Evolutionary conservation across 2,113 vertebrate genomes (phyloP), one percentile per base, ranked within the genome.

Genomic region (Gracilinanus agilis): DNA sequence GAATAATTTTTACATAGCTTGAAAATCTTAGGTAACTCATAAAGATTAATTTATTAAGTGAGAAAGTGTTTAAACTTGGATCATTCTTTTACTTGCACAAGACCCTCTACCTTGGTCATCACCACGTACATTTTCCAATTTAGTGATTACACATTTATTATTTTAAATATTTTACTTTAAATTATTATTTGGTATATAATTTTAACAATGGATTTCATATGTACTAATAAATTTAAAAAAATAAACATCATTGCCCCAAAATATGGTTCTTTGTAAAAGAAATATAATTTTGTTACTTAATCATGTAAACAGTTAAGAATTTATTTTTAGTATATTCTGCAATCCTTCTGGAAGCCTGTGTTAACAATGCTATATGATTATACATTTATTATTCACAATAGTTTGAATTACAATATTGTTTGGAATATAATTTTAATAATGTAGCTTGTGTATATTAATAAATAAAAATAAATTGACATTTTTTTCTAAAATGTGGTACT

Each of bases 261-360:
- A 83, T 40, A 23, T 40, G 16, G 19, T 83, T 34, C 6, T 83
- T 40, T 40, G 40, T 83, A 83, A 83, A 34, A 40, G 67, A 83
- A 83, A 40, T 40, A 40, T 83, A 40, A 40, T 83, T 83, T 19
- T 83, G n/a, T 40, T 83, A 1, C 67, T 83, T 83, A 58, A 88
- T 49, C 91, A 13, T 54, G 2, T 90, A 92, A 75, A 44, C 4
- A 94, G 96, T 19, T 9, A 0, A 93, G 13, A 6, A 61, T 93
- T 89, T 93, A 55, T 55, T 88, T 95, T 91, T 44, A 25, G 27
- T 49, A 95, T 92, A 94, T 90, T 91, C 1, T 91, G 0, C 34
- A 91, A 0, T 92, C 13, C 2, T 94, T 97, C 92, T 93, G 40
- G 29, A 95, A 53, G 9, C 90, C 13, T 67, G 44, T 3, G 24